Conservation (phyloP, 2,797 vertebrate genomes). For the Tympanoctomys barrerae region DNA sequence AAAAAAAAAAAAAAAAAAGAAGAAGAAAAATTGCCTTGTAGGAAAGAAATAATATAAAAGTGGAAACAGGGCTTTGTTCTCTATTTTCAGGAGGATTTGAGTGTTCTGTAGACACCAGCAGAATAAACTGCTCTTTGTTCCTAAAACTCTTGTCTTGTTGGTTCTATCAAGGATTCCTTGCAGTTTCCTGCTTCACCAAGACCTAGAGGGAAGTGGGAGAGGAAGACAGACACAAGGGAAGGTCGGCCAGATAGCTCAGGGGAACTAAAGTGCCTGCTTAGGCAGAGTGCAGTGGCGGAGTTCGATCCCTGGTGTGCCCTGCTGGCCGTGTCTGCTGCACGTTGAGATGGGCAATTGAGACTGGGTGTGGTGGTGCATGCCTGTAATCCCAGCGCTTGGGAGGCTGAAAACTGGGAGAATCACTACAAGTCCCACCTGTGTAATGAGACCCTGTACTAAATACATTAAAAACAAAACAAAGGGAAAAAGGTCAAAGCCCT, state of each 20-base stretch:
- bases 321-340: too few relatives aligned
- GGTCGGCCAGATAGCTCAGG: not conserved
- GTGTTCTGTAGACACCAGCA: not conserved
- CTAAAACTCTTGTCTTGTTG: not conserved
- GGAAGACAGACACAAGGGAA: not conserved
- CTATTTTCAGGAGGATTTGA: not conserved
- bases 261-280: not conserved
- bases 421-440: too few relatives aligned
- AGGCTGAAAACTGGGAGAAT: too few relatives aligned
- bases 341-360: too few relatives aligned
- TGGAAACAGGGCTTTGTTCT: not conserved
- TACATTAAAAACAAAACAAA: not conserved
- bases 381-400: too few relatives aligned
- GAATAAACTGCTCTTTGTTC: not conserved
- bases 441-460: too few relatives aligned
- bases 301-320: too few relatives aligned
- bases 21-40: not conserved
- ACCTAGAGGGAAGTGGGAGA: not conserved
- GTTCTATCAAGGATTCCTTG: not conserved
- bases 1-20: too few relatives aligned
- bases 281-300: too few relatives aligned
- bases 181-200: not conserved
- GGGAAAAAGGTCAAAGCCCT: not conserved
- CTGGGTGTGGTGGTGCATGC: too few relatives aligned
- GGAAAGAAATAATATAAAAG: not conserved